Base-by-base conservation (phyloP, 1,140 invertebrate species). In the Phymastichus coffea region DNA sequence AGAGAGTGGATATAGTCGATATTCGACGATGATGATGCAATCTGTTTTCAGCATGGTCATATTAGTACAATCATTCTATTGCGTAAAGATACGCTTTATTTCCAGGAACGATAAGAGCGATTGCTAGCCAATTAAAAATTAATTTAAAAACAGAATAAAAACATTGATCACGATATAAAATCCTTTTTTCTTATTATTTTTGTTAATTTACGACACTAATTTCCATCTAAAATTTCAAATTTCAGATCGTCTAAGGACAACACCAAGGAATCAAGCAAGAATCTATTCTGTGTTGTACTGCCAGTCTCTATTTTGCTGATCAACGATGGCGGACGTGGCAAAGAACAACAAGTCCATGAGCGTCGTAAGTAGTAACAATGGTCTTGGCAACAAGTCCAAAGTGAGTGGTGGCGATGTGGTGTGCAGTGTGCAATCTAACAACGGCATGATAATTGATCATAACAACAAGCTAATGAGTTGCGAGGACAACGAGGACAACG, bases 391-490 rank as follows among this genome's bases (percentile, higher is more conserved):
- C 38, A 62, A 52, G 41, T 52, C 60, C 57, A 62, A 62, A 51
- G 17, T 52, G 6, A 57, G 9, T 9, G 8, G 4, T 9, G 6
- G 38, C 37, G 35, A 55, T 43, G 51, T 44, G 17, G 75, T 78
- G 71, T 80, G 78, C 70, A 69, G 72, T 79, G 76, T 78, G 70
- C 72, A 74, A 46, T 77, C 77, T 78, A 79, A 79, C 76, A 79
- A 78, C 61, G 75, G 75, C 75, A 73, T 78, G 72, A 77, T 77
- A 9, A 33, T 61, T 68, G 75, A 78, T 63, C 28, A 33, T 61
- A 79, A 76, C 70, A 74, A 75, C 35, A 71, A 76, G 70, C 68
- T 77, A 75, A 73, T 76, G 61, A 69, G 73, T 65, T 75, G 75
- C 40, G 72, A 71, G 41, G 70, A 74, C 12, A 71, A 72, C 49